Evolutionary conservation across 2,113 vertebrate genomes (phyloP).

Genomic region (Megaceryle torquata): DNA sequence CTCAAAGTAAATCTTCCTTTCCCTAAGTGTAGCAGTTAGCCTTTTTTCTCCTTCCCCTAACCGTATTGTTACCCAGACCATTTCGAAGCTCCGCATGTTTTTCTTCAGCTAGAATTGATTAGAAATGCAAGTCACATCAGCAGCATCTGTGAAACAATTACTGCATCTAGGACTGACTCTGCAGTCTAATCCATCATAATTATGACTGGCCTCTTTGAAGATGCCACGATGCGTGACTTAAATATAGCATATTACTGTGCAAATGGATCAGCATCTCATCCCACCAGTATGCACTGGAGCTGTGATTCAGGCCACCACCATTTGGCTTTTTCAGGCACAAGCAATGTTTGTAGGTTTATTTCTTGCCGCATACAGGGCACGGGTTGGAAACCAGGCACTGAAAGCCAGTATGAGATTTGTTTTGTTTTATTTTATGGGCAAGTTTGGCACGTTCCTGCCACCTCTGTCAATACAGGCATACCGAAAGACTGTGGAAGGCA

Average conservation of each 20-base stretch:
- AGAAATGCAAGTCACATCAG: slow-evolving; percentile 83
- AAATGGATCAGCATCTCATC: slow-evolving; percentile 70
- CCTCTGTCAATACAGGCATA: not conserved
- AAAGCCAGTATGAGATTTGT: not conserved
- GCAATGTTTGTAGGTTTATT: not conserved
- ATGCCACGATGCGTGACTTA: slow-evolving; percentile 73
- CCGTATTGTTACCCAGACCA: slow-evolving; percentile 1
- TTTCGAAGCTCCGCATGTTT: slow-evolving; percentile 10
- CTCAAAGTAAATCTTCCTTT: not conserved
- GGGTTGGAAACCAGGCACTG: slow-evolving; percentile 5
- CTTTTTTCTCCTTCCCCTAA: slow-evolving; percentile 12
- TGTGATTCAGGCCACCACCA: slow-evolving; percentile 47
- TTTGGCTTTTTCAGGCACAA: slow-evolving; percentile 34
- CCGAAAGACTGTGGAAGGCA: not conserved
- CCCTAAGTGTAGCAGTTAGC: not conserved
- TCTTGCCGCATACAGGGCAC: not conserved
- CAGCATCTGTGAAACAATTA: slow-evolving; percentile 88
- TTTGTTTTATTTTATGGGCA: not conserved
- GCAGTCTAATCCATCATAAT: slow-evolving; percentile 90
- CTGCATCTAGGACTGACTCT: slow-evolving; percentile 75
- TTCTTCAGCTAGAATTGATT: slow-evolving; percentile 68
- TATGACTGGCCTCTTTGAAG: slow-evolving; percentile 83
- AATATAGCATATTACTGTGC: slow-evolving; percentile 77
- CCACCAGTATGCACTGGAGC: slow-evolving; percentile 50
- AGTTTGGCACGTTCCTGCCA: not conserved